phyloP scores from a whole-genome alignment of 2,888 invertebrate genomes.

The Ceriagrion tenellum region DNA sequence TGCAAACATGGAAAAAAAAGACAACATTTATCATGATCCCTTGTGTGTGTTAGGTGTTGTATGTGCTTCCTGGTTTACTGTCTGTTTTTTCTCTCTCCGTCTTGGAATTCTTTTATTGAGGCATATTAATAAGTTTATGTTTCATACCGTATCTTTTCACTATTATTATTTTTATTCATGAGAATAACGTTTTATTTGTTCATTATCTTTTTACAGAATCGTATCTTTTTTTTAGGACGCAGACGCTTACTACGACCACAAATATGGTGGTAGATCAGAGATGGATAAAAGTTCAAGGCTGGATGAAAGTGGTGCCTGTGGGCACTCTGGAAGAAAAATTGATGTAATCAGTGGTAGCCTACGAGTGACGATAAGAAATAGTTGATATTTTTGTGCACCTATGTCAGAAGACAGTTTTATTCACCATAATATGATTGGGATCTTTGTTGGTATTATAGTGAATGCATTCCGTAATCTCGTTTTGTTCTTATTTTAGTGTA shows the following conservation, averaged over 20 bases:
- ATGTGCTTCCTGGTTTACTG: too few species aligned
- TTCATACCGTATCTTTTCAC: too few species aligned
- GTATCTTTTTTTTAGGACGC: background rate
- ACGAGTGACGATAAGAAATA: conserved; percentile 39
- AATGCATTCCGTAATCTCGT: background rate
- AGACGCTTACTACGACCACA: background rate
- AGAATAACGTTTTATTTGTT: background rate
- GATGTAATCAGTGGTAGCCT: background rate
- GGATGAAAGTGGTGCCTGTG: background rate
- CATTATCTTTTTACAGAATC: background rate
- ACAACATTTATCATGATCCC: too few species aligned
- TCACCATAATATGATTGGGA: too few species aligned
- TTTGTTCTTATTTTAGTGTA: background rate
- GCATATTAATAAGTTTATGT: too few species aligned
- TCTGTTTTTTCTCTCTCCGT: too few species aligned
- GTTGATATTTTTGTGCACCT: background rate
- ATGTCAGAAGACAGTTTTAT: background rate
- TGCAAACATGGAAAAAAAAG: too few species aligned
- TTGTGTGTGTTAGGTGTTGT: too few species aligned
- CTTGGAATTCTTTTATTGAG: too few species aligned
- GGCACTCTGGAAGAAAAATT: background rate
- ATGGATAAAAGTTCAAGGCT: background rate
- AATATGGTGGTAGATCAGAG: background rate
- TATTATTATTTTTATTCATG: too few species aligned
- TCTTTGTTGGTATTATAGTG: background rate